phyloP scores from a whole-genome alignment of 2,113 vertebrate species.

The Phylloscopus trochiloides region DNA sequence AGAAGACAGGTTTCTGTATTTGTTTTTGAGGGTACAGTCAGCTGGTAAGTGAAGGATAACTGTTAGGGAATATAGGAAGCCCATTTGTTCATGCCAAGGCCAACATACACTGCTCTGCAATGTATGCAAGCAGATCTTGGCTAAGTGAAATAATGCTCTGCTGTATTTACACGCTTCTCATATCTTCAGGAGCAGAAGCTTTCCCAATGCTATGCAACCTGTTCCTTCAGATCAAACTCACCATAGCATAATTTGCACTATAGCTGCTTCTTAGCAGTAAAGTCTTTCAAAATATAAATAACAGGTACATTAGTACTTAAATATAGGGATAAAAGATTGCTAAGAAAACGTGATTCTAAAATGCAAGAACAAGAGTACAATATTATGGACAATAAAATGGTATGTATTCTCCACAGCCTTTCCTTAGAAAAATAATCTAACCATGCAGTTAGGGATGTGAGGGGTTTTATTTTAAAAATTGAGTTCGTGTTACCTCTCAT shows the following conservation, averaged over 20 bases:
- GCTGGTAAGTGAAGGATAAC: background rate
- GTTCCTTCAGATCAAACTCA: background rate
- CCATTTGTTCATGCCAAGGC: background rate
- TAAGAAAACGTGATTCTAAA: background rate
- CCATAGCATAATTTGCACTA: background rate
- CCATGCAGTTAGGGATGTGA: background rate
- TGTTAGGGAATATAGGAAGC: background rate
- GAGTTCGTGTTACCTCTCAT: background rate
- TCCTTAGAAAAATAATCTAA: background rate
- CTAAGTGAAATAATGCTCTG: background rate
- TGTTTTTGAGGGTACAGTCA: background rate
- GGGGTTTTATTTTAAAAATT: background rate
- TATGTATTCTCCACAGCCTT: background rate
- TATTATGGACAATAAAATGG: background rate
- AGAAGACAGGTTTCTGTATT: background rate
- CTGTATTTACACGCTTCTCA: background rate
- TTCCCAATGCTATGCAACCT: background rate
- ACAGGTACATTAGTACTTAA: background rate
- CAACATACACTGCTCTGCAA: background rate
- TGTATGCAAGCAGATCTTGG: background rate
- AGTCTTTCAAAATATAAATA: background rate
- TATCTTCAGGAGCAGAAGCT: background rate
- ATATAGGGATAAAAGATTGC: background rate
- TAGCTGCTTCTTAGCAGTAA: background rate
- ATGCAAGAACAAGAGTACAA: background rate